Percentiles rank a stretch among this genome's conserved stretches.
These are phyloP conservation scores for Stegodyphus dumicola DNA, from an alignment of 1,140 invertebrate species.

Conservation along the genomic window DNA sequence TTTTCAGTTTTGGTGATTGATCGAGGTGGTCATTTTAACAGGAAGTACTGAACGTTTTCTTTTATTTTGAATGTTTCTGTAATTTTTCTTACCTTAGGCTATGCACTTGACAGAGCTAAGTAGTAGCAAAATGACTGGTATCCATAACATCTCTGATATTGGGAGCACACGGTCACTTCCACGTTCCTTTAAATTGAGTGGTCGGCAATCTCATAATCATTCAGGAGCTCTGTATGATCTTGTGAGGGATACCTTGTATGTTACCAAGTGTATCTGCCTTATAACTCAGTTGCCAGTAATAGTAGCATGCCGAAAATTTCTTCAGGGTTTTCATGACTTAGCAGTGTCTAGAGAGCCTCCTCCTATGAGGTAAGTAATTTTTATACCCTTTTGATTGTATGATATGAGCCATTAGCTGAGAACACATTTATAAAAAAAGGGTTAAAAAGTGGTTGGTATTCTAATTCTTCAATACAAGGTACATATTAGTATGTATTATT, in stretches of 20 bases:
- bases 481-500: too few species aligned
- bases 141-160: slow-evolving; percentile 65
- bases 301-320: slow-evolving; percentile 81
- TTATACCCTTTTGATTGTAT: too few species aligned
- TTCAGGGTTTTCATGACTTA: slow-evolving; percentile 87
- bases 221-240: slow-evolving; percentile 85
- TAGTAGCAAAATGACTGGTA: slow-evolving; percentile 50
- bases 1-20: neutral
- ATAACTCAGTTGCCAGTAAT: slow-evolving; percentile 92
- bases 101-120: slow-evolving; percentile 91
- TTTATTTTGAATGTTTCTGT: too few species aligned
- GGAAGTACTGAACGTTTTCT: too few species aligned
- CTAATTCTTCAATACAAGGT: too few species aligned
- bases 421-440: too few species aligned
- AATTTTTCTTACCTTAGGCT: slow-evolving; percentile 72
- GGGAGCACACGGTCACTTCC: slow-evolving; percentile 82
- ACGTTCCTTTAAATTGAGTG: slow-evolving; percentile 86
- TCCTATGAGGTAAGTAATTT: slow-evolving; percentile 68
- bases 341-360: slow-evolving; percentile 63
- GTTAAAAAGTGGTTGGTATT: too few species aligned
- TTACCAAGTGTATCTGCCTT: slow-evolving; percentile 93
- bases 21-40: too few species aligned
- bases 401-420: too few species aligned
- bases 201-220: slow-evolving; percentile 73
- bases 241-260: slow-evolving; percentile 91